phyloP scores from a whole-genome alignment of 1,140 invertebrate genomes.

The Drosophila bifasciata region DNA sequence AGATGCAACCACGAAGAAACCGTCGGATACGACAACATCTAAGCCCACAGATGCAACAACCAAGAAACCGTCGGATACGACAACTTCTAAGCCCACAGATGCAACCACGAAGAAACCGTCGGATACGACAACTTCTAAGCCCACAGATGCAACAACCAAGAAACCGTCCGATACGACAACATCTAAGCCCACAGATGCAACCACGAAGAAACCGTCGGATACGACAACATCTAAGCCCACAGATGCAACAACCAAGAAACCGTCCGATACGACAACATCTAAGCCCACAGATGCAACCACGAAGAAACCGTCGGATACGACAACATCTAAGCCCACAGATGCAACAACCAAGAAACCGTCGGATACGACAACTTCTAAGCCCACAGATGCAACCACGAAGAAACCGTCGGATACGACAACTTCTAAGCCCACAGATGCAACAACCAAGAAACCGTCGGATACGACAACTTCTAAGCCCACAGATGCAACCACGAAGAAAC shows the following conservation, averaged over 20 bases:
- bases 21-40: background rate
- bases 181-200: background rate
- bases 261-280: background rate
- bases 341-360: background rate
- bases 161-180: background rate
- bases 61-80: background rate
- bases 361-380: background rate
- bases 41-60: background rate
- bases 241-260: background rate
- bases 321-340: background rate
- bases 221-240: background rate
- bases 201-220: conserved; percentile 1
- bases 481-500: background rate
- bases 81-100: background rate
- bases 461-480: background rate
- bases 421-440: background rate
- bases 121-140: background rate
- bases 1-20: background rate
- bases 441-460: background rate
- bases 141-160: conserved; percentile 4
- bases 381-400: background rate
- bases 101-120: background rate
- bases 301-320: background rate
- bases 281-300: background rate
- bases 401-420: background rate